Evolutionary conservation across 2,113 vertebrate genomes (phyloP), one percentile per base, ranked within the genome.

Genomic region (Spilogale gracilis): DNA sequence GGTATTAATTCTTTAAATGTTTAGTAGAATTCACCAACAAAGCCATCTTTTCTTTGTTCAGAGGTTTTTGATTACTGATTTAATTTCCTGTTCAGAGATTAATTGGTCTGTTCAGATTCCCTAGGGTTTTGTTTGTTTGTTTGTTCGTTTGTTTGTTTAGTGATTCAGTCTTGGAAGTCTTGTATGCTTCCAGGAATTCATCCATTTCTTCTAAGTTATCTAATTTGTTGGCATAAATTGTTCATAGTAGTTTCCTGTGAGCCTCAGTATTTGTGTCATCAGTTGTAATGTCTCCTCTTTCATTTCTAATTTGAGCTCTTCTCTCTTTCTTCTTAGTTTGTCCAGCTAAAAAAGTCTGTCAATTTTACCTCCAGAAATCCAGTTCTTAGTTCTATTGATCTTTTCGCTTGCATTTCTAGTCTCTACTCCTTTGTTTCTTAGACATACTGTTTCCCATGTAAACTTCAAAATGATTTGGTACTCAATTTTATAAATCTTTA

Each of bases 391-490:
- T 50, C 73, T 21, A 76, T 4, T 86, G 54, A 48, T 25, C 65
- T 84, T 65, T 38, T 65, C 56, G 65, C 17, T 73, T 91, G 27
- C 43, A 14, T 48, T 65, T 88, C 30, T 76, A 76, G 76, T 82
- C 23, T 86, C 83, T 45, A 27, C 38, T 71, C 83, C 20, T 92
- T 93, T 25, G 71, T 92, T 94, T 76, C 25, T 74, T 78, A 76
- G 45, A 9, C 60, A 63, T 76, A 25, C 13, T 85, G 12, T 84
- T n/a, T 87, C 32, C 25, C 56, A 76, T 14, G 87, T 80, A 74
- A 56, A 60, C 23, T 92, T 94, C 79, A 97, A 88, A 80, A 4
- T 83, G 93, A 90, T 71, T 97, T 76, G 4, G 25, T 90, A 43
- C 12, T 86, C 61, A 74, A 90, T 63, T 88, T 89, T 96, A 65